Evolutionary conservation across 2,797 vertebrate species (phyloP).

Genomic region (Myoxocephalus aenaeus): DNA sequence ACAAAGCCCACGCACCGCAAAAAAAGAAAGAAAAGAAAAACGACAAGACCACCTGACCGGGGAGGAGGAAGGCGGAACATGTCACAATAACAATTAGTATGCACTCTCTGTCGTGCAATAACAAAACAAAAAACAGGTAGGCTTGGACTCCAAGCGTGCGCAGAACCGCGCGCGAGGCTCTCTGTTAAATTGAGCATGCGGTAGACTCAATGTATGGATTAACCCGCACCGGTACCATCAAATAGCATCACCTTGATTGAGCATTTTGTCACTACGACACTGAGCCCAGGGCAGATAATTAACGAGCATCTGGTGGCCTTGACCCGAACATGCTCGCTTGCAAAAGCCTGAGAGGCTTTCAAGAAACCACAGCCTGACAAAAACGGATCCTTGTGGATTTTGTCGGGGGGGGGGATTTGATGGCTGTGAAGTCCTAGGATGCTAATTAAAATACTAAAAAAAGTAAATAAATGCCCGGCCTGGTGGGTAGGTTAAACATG

Average conservation of each 20-base stretch:
- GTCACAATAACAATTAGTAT: not conserved
- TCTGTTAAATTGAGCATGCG: conserved; percentile 10
- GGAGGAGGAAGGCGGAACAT: not conserved
- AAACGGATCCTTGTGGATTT: not conserved
- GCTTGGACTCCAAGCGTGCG: not conserved
- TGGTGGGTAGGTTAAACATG: no score
- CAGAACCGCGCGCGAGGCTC: not conserved
- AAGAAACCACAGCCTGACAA: not conserved
- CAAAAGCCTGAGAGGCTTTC: not conserved
- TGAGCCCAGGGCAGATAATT: conserved; percentile 10
- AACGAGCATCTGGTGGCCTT: conserved; percentile 30
- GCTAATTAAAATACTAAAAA: not conserved
- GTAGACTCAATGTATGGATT: conserved; percentile 50
- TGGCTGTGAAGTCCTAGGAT: not conserved
- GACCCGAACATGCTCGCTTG: not conserved
- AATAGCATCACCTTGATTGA: conserved; percentile 42
- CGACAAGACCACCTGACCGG: conserved; percentile 35
- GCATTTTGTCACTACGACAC: conserved; percentile 36
- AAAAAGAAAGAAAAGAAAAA: conserved; percentile 8
- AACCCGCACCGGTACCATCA: conserved; percentile 10
- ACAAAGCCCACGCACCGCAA: conserved; percentile 9
- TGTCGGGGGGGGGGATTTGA: not conserved
- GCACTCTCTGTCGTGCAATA: not conserved
- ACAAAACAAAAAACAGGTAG: not conserved
- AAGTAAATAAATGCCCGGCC: not conserved